These are phyloP conservation scores for Diorhabda carinulata DNA, from an alignment of 1,140 invertebrate genomes.

Conservation along the genomic window DNA sequence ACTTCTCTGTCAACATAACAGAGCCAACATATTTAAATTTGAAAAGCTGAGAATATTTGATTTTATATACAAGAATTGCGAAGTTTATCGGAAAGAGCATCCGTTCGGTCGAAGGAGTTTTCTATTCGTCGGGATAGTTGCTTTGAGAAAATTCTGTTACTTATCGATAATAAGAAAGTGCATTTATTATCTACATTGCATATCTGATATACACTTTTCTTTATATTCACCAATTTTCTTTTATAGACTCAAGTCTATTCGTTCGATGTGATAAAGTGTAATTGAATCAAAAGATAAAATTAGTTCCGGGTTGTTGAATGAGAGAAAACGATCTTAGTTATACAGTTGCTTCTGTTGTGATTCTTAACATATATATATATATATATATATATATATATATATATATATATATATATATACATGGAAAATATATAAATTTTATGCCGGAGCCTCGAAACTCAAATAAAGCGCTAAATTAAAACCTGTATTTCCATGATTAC, in stretches of 20 bases:
- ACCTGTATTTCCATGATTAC: no score
- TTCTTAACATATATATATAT: no score
- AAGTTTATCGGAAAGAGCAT: constrained; percentile 31
- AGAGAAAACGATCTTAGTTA: not conserved
- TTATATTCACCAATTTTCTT: constrained; percentile 3
- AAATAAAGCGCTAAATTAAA: no score
- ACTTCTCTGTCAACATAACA: not conserved
- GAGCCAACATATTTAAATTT: constrained; percentile 30
- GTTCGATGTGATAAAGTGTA: not conserved
- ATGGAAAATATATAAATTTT: no score
- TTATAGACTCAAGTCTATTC: not conserved
- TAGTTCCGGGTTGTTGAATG: not conserved
- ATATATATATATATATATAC: no score
- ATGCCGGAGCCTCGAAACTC: no score
- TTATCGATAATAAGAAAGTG: constrained; percentile 20
- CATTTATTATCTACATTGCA: constrained; percentile 12
- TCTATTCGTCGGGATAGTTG: constrained; percentile 27
- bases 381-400: no score
- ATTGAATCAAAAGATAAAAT: not conserved
- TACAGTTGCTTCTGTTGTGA: no score
- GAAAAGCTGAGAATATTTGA: constrained; percentile 30
- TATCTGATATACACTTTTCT: not conserved
- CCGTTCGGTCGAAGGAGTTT: constrained; percentile 26
- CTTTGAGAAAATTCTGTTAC: constrained; percentile 19
- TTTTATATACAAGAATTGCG: constrained; percentile 31